These are phyloP conservation scores for Carpatolechia fugitivella DNA, from an alignment of 2,888 invertebrate genomes.

Conservation along the genomic window DNA sequence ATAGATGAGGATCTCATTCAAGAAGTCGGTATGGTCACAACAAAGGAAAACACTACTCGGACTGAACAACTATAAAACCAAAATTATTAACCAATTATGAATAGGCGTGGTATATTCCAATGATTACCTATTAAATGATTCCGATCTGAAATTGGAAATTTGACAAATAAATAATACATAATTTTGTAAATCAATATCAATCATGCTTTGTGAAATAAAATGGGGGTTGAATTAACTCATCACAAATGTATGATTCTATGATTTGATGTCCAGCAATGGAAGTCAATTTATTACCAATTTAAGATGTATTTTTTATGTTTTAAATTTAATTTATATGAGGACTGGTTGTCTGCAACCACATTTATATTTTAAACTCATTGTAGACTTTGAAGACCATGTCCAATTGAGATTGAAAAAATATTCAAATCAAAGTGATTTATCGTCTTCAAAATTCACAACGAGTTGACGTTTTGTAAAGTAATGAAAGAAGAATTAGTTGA, in stretches of 20 bases:
- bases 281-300: slow-evolving; percentile 27
- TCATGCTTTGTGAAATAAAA: slow-evolving; percentile 44
- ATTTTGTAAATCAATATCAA: slow-evolving; percentile 38
- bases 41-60: slow-evolving; percentile 56
- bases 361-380: neutral
- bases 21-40: slow-evolving; percentile 45
- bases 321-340: slow-evolving; percentile 20
- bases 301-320: slow-evolving; percentile 18
- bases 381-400: slow-evolving; percentile 14
- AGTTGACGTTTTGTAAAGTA: slow-evolving; percentile 34
- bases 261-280: slow-evolving; percentile 23
- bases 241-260: slow-evolving; percentile 20
- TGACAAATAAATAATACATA: slow-evolving; percentile 57
- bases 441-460: slow-evolving; percentile 45
- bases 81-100: slow-evolving; percentile 39
- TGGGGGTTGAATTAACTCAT: slow-evolving; percentile 21
- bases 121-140: slow-evolving; percentile 79
- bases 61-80: slow-evolving; percentile 59
- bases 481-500: slow-evolving; percentile 40
- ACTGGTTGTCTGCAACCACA: slow-evolving; percentile 28
- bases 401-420: too few relatives aligned
- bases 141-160: slow-evolving; percentile 80
- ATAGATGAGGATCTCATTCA: slow-evolving; percentile 52
- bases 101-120: slow-evolving; percentile 56
- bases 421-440: too few relatives aligned